Evolutionary conservation across 2,888 invertebrate species (phyloP), one percentile per base, ranked within the genome.

Genomic region (Spicauda simplicius): DNA sequence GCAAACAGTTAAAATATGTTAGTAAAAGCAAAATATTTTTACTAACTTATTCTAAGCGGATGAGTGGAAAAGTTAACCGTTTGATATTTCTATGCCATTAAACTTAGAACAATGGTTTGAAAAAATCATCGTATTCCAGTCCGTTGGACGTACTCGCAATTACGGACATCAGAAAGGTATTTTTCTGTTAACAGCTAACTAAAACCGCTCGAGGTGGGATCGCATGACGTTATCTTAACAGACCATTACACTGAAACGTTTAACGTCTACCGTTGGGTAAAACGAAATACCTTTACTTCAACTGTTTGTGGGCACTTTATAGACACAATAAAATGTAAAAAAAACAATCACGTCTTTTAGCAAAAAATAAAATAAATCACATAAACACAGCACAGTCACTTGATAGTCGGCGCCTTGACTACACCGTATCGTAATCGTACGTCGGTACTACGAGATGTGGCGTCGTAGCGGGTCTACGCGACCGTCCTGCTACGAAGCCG

Each of bases 141-240:
- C 45, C 55, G 55, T 14, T 48, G 33, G 33, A 52, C 10, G 52
- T 57, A 33, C 33, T 33, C 33, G 33, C 33, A 58, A 58, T 64
- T 64, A 65, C 45, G 53, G 53, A 52, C 53, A 19, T 41, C 60
- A 66, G 56, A 72, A 61, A 64, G 60, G 61, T 59, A 68, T 69
- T 70, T 72, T 59, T 70, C 70, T 68, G 63, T 69, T 71, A 70
- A 73, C 69, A 70, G 67, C 71, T 72, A 73, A 72, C 71, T 73
- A 72, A 69, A 54, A 64, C 61, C 57, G 67, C 71, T 62, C 57
- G 63, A 70, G 73, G 73, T 73, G 71, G 74, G 76, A 77, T 77
- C 74, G 72, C 81, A 81, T 80, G 79, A 80, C 80, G 81, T 84
- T 88, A 88, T 89, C 90, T 87, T 84, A 85, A 88, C 85, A 83